Evolutionary conservation across 2,797 vertebrate species (phyloP).

Genomic region (Acanthiza pusilla): DNA sequence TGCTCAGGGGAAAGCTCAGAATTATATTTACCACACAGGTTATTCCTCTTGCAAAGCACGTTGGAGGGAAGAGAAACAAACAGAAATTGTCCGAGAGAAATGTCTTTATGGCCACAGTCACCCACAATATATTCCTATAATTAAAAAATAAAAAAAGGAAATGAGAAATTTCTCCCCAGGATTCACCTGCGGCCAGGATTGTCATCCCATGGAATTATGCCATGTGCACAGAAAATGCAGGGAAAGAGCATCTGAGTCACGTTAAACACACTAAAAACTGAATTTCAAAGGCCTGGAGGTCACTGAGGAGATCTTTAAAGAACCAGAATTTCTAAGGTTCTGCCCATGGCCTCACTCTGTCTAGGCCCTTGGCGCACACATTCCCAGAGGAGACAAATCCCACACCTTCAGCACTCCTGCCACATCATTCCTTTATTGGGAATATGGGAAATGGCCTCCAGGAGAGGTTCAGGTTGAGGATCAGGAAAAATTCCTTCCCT

Average conservation of each 20-base stretch:
- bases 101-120: background rate
- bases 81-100: background rate
- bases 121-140: background rate
- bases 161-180: background rate
- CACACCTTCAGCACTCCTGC: no score
- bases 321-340: background rate
- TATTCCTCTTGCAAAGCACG: background rate
- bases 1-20: background rate
- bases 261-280: background rate
- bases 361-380: no score
- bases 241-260: background rate
- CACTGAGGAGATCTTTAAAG: background rate
- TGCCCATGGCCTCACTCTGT: fast-evolving
- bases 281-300: background rate
- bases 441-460: no score
- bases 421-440: background rate
- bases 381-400: no score
- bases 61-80: background rate
- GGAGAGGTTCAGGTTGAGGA: background rate
- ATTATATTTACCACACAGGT: background rate
- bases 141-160: background rate
- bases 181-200: background rate
- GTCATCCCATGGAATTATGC: background rate
- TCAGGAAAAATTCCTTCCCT: background rate
- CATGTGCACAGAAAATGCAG: background rate